Conservation (phyloP, 2,797 vertebrate genomes). For the Sphenodon punctatus region DNA sequence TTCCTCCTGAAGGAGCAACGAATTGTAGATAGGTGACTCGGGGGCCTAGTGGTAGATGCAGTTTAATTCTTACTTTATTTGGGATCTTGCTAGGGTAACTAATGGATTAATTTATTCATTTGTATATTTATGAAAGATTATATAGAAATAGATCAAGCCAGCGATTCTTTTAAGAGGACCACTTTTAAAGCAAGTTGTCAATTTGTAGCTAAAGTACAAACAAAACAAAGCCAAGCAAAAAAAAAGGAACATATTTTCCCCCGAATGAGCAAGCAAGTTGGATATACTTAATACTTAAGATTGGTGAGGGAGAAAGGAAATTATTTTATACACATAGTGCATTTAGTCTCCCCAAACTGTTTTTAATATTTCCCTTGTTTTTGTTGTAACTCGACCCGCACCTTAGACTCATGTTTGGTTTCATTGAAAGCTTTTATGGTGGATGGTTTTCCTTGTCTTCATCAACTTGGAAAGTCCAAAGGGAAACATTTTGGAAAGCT, state of each 20-base stretch:
- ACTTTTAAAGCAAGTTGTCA: not conserved
- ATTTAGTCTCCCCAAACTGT: slow-evolving; percentile 48
- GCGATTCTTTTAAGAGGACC: slow-evolving; percentile 1
- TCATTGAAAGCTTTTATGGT: slow-evolving; percentile 48
- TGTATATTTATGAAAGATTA: not conserved
- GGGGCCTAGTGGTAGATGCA: too few relatives aligned
- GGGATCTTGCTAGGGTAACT: too few relatives aligned
- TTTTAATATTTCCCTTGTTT: slow-evolving; percentile 64
- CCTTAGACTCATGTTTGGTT: slow-evolving; percentile 37
- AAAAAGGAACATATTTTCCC: too few relatives aligned
- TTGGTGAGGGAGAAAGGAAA: not conserved
- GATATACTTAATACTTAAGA: not conserved
- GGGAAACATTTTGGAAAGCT: slow-evolving; percentile 62
- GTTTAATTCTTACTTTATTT: too few relatives aligned
- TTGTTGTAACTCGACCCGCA: slow-evolving; percentile 30
- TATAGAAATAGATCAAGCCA: slow-evolving; percentile 35
- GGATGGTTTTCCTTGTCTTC: slow-evolving; percentile 63
- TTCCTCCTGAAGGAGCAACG: too few relatives aligned
- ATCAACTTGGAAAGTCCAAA: slow-evolving; percentile 55
- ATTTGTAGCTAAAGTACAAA: slow-evolving; percentile 64
- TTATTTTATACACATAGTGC: slow-evolving; percentile 25
- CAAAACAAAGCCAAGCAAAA: slow-evolving; percentile 40
- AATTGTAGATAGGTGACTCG: too few relatives aligned
- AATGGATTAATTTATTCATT: too few relatives aligned
- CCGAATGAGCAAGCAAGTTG: not conserved